Conservation (phyloP, 2,888 invertebrate species). For the Tenthredo distinguenda region DNA sequence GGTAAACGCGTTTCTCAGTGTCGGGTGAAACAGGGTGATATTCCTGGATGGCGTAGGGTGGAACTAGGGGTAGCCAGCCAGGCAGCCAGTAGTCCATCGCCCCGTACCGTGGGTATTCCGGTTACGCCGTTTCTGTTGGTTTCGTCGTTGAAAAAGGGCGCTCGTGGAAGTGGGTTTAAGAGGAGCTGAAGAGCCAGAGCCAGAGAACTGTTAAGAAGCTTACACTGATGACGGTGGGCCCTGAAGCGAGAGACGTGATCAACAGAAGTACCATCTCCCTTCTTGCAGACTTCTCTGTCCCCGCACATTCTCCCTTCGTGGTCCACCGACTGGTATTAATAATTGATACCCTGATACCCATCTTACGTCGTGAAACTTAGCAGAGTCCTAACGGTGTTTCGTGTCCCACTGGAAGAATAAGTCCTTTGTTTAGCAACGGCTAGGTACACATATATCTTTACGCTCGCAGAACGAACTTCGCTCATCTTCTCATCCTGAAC, state of each 20-base stretch:
- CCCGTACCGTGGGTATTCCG: not conserved
- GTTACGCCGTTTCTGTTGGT: conserved; percentile 39
- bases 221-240: conserved; percentile 50
- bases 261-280: conserved; percentile 43
- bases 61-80: not conserved
- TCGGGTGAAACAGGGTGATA: conserved; percentile 18
- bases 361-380: conserved; percentile 36
- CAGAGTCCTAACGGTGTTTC: conserved; percentile 34
- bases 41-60: conserved; percentile 30
- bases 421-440: conserved; percentile 14
- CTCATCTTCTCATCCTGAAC: not conserved
- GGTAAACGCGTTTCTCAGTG: conserved; percentile 32
- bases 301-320: conserved; percentile 25
- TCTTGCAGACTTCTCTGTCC: conserved; percentile 18
- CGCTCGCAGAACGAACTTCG: not conserved
- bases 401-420: conserved; percentile 33
- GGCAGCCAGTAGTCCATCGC: not conserved
- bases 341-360: conserved; percentile 52
- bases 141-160: conserved; percentile 49
- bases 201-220: conserved; percentile 54
- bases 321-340: conserved; percentile 49
- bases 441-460: not conserved
- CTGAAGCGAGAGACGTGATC: conserved; percentile 54
- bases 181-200: conserved; percentile 50
- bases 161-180: conserved; percentile 45